phyloP scores from a whole-genome alignment of 2,113 vertebrate species.

The Kryptolebias marmoratus region DNA sequence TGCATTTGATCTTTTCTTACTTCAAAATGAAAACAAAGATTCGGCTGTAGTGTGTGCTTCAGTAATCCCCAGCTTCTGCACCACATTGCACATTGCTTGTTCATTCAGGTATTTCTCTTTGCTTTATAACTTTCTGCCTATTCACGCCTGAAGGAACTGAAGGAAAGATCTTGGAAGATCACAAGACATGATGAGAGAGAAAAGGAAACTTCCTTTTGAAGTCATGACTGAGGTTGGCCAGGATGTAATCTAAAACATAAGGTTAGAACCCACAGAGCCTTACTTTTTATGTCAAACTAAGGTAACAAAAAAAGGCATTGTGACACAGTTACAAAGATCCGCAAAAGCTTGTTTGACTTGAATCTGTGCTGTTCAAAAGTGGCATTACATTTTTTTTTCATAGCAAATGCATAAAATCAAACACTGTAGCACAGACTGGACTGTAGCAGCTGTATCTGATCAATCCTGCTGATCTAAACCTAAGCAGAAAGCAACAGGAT shows the following conservation, averaged over 20 bases:
- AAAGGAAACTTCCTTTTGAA: slow-evolving; percentile 50
- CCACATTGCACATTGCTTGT: slow-evolving; percentile 41
- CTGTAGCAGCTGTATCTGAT: slow-evolving; percentile 48
- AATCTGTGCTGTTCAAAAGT: background rate
- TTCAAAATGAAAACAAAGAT: slow-evolving; percentile 18
- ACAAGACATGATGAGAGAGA: slow-evolving; percentile 36
- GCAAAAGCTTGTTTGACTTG: background rate
- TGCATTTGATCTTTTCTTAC: slow-evolving; percentile 21
- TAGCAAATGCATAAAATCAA: slow-evolving; percentile 21
- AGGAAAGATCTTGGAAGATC: slow-evolving; percentile 37
- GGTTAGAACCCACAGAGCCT: slow-evolving; percentile 40
- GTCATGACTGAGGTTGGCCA: slow-evolving; percentile 32
- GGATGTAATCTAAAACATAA: slow-evolving; percentile 40
- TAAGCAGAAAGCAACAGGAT: slow-evolving; percentile 29
- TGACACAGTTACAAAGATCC: background rate
- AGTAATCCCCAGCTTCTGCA: slow-evolving; percentile 16
- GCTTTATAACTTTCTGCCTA: slow-evolving; percentile 25
- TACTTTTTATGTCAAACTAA: slow-evolving; percentile 45
- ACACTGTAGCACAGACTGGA: slow-evolving; percentile 30
- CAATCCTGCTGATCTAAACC: slow-evolving; percentile 2
- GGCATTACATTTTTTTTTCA: slow-evolving; percentile 4
- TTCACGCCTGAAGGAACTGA: slow-evolving; percentile 30
- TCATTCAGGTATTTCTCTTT: slow-evolving; percentile 30
- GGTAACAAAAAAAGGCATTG: slow-evolving; percentile 3
- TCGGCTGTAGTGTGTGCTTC: background rate